A percentile compares a stretch with the other conserved stretches of the same genome.
These are phyloP conservation scores for Aythya baeri DNA, from an alignment of 2,113 vertebrate genomes.

Conservation along the genomic window DNA sequence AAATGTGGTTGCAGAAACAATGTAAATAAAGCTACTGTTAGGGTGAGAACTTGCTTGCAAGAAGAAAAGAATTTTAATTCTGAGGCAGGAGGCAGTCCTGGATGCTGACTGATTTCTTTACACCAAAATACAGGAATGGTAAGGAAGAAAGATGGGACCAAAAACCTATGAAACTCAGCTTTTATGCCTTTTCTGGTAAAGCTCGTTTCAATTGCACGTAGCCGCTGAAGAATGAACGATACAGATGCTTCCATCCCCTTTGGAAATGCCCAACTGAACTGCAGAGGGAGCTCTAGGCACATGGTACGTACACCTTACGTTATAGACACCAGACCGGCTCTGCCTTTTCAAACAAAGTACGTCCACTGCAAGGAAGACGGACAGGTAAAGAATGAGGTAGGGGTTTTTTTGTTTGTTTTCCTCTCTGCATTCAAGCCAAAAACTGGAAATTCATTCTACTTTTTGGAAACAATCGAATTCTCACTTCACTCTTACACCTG, in stretches of 20 bases:
- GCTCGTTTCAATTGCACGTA: accelerated
- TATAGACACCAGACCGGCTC: neutral
- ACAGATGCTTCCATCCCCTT: neutral
- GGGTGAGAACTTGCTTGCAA: neutral
- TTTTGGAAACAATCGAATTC: neutral
- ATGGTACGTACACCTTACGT: accelerated
- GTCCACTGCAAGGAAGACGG: neutral
- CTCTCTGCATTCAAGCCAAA: neutral
- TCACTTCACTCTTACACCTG: neutral
- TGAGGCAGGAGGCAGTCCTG: constrained; percentile 84
- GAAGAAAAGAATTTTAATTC: constrained; percentile 67
- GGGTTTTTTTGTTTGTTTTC: neutral
- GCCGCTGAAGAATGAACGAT: neutral
- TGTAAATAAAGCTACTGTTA: neutral
- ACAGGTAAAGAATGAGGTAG: neutral
- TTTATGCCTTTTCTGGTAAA: neutral
- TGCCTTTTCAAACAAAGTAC: neutral
- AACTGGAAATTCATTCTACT: neutral
- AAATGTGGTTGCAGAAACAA: neutral
- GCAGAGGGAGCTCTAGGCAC: constrained; percentile 48
- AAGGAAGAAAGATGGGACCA: constrained; percentile 7
- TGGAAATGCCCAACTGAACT: neutral
- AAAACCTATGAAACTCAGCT: neutral
- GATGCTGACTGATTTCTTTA: constrained; percentile 82
- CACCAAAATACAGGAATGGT: constrained; percentile 70